Base-by-base conservation (phyloP, 1,140 invertebrate species). In the Pogonognathellus flavescens region DNA sequence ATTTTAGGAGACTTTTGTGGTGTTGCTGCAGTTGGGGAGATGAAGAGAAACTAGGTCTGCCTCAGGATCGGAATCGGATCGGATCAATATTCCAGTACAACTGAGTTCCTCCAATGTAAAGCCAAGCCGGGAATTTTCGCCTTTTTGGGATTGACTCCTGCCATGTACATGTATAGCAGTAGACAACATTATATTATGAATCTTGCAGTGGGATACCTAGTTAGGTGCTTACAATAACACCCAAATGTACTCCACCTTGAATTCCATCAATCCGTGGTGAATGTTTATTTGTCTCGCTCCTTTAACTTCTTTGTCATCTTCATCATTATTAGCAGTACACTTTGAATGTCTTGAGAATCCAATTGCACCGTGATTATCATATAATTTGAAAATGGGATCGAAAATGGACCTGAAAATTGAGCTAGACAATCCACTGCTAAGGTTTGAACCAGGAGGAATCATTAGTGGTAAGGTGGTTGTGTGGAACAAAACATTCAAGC, bases 351-450 rank as follows among this genome's bases (percentile, higher is more conserved):
- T 76, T 76, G 70, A 76, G 70, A 50, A 25, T 66, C 25, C 1
- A 41, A 6, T 14, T 16, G 66, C 66, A 5, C 53, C 2, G 31
- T 49, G 41, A 25, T 76, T 11, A 76, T 76, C n/a, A 16, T 76
- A 49, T 14, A 49, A 16, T 49, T 76, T 41, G 31, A 50, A 25
- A n/a, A 76, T 76, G 70, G 70, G 70, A 76, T 76, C 70, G 80
- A 80, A 55, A 55, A 86, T 86, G 81, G 85, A 86, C 70, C 66
- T 86, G 14, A 52, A 81, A 60, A 83, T 86, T 41, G 85, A 86
- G 62, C 66, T 86, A 49, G 80, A 82, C 13, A 83, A 86, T 72
- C 60, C 81, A 31, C 50, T 85, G 25, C 60, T 59, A 52, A 31
- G 84, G 18, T 85, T 62, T 59, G 84, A 85, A 49, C 84, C 84